Evolutionary conservation across 2,113 vertebrate species (phyloP), one percentile per base, ranked within the genome.

Genomic region (Psammodynastes pulverulentus): DNA sequence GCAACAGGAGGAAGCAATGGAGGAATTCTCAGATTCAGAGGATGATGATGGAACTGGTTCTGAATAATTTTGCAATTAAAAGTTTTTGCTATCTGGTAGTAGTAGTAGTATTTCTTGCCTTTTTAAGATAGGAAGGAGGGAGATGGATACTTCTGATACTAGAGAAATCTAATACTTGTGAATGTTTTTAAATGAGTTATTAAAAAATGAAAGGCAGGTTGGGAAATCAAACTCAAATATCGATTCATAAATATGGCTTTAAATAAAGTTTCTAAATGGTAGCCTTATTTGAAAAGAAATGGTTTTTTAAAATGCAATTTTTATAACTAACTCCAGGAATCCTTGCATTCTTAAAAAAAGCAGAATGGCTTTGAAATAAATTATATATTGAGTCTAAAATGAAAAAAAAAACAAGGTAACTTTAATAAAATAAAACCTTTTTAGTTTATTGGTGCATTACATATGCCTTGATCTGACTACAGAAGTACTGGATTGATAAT

Each of bases 341-440:
- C 45, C 7, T 58, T n/a, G 21, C 13, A 58, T 43, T 86, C 39
- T 85, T 62, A 89, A 84, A 89, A 67, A 62, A 67, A 86, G n/a
- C 45, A 62, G 79, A 58, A 53, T 86, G 87, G 17, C 15, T 86
- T 89, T 92, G 58, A 92, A 89, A 92, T 92, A 89, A 89, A 58
- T n/a, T 89, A 56, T 85, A 89, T 62, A 89, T 72, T 92, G 88
- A 88, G 89, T 92, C 84, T 89, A 92, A 92, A 89, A 92, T 51
- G 56, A 12, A 79, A 88, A 87, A 62, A 58, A 62, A 67, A 67
- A 43, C 87, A 89, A 89, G 85, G 56, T 89, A 92, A 89, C 72
- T 92, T 89, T 92, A 53, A 89, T 53, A 89, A 79, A 92, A 89
- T 92, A 84, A 92, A 84, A 49, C 49, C 15, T 89, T 86, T 86